Evolutionary conservation across 2,797 vertebrate species (phyloP).

Genomic region (Semaprochilodus insignis): DNA sequence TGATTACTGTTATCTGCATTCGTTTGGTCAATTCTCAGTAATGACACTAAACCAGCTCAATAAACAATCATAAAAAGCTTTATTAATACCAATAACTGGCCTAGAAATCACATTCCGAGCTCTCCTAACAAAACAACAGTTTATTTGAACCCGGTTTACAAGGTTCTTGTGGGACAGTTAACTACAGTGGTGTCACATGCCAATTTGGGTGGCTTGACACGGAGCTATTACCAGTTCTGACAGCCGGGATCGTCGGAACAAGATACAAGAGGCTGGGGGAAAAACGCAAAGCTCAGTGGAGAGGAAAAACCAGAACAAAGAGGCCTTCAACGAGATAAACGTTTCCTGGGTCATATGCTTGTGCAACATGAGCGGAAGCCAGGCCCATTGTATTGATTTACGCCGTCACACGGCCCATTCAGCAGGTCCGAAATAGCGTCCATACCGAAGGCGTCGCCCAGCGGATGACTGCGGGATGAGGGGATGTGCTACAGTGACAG

Average conservation of each 20-base stretch:
- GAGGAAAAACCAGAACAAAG: conserved; percentile 77
- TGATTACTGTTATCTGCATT: too few relatives aligned
- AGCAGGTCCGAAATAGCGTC: conserved; percentile 65
- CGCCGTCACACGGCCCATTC: conserved; percentile 70
- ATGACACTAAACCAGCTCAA: too few relatives aligned
- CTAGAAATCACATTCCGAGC: neutral
- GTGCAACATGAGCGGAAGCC: conserved; percentile 72
- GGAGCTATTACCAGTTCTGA: conserved; percentile 71
- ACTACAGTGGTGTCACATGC: conserved; percentile 61
- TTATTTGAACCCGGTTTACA: conserved; percentile 9
- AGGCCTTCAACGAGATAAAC: conserved; percentile 73
- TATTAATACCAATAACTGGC: neutral
- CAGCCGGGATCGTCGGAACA: conserved; percentile 64
- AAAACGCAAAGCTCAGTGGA: conserved; percentile 67
- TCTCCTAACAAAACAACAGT: neutral
- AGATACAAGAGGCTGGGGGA: conserved; percentile 58
- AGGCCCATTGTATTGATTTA: conserved; percentile 80
- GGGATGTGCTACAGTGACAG: conserved; percentile 35
- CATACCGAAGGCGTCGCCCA: conserved; percentile 59
- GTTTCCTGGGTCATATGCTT: conserved; percentile 75
- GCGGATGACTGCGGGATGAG: conserved; percentile 67
- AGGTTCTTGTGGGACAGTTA: conserved; percentile 43
- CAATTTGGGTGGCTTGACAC: conserved; percentile 67
- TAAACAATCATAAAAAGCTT: too few relatives aligned
- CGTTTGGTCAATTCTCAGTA: too few relatives aligned